Percentiles rank a stretch among this genome's conserved stretches.
These are phyloP conservation scores for Cephus pygmeus DNA, from an alignment of 2,888 invertebrate genomes.

Conservation along the genomic window DNA sequence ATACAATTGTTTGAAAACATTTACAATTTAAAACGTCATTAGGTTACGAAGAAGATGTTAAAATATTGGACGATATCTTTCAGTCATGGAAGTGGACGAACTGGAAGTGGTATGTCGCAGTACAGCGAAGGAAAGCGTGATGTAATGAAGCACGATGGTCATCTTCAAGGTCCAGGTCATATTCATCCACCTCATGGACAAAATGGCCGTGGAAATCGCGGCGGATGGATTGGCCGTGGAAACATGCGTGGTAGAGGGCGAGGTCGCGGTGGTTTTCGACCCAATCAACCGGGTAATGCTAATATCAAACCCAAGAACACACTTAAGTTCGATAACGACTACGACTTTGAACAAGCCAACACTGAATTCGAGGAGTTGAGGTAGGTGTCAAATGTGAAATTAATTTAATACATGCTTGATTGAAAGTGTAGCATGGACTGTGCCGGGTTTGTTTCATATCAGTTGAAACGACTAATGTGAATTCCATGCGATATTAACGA, in stretches of 20 bases:
- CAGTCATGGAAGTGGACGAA: slow-evolving; percentile 53
- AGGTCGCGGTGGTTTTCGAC: slow-evolving; percentile 58
- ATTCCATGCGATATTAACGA: slow-evolving; percentile 55
- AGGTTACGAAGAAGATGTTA: not conserved
- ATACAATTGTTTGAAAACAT: slow-evolving; percentile 4
- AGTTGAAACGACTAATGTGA: slow-evolving; percentile 53
- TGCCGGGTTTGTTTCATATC: slow-evolving; percentile 53
- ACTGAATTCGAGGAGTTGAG: slow-evolving; percentile 94
- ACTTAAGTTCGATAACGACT: slow-evolving; percentile 95
- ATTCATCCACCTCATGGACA: slow-evolving; percentile 50
- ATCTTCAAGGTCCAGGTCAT: slow-evolving; percentile 31
- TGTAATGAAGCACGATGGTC: slow-evolving; percentile 43
- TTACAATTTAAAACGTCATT: not conserved
- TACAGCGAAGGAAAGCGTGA: slow-evolving; percentile 58
- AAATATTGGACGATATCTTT: not conserved
- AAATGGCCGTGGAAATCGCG: slow-evolving; percentile 61
- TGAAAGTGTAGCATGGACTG: slow-evolving; percentile 43
- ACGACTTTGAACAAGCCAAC: slow-evolving; percentile 98
- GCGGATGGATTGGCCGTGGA: slow-evolving; percentile 61
- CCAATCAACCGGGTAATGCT: slow-evolving; percentile 57
- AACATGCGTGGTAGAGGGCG: slow-evolving; percentile 62
- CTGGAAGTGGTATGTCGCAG: slow-evolving; percentile 55
- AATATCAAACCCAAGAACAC: slow-evolving; percentile 72
- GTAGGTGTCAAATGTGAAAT: slow-evolving; percentile 34
- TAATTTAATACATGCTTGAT: not conserved